Percentiles rank a stretch among this genome's conserved stretches.
phyloP scores from a whole-genome alignment of 2,797 vertebrate species.

The Coilia nasus region DNA sequence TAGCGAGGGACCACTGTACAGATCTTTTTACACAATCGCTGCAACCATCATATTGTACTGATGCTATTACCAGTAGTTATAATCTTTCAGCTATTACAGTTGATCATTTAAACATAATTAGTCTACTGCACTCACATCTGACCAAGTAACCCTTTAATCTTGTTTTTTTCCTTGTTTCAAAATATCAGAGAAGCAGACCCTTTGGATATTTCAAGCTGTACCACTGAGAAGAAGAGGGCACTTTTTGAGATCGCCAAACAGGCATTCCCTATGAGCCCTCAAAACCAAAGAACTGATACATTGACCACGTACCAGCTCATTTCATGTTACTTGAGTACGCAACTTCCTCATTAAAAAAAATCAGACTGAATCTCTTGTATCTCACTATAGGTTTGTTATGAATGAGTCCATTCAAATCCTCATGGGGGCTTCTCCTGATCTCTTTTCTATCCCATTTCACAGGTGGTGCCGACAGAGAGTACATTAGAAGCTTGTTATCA shows the following conservation, averaged over 20 bases:
- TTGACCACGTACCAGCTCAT: conserved; percentile 14
- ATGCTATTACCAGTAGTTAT: too few relatives aligned
- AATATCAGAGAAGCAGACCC: conserved; percentile 35
- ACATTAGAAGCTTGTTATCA: conserved; percentile 28
- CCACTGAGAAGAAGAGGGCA: conserved; percentile 32
- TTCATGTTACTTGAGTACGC: conserved; percentile 36
- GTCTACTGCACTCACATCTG: background rate
- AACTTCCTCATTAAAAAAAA: background rate
- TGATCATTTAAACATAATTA: background rate
- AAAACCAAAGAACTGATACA: accelerated
- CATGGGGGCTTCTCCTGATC: background rate
- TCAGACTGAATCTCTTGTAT: background rate
- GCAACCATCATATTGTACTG: too few relatives aligned
- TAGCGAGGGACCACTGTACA: too few relatives aligned
- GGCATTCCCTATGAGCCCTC: conserved; percentile 29
- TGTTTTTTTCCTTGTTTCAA: background rate
- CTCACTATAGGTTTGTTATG: too few relatives aligned
- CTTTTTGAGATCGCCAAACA: conserved; percentile 33
- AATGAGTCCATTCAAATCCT: background rate
- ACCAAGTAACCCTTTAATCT: background rate
- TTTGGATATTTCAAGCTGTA: conserved; percentile 40
- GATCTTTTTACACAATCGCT: too few relatives aligned
- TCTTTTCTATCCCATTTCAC: background rate
- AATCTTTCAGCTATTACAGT: too few relatives aligned
- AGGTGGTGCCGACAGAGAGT: conserved; percentile 41